phyloP scores from a whole-genome alignment of 2,797 vertebrate species.

The Fundulus diaphanus region DNA sequence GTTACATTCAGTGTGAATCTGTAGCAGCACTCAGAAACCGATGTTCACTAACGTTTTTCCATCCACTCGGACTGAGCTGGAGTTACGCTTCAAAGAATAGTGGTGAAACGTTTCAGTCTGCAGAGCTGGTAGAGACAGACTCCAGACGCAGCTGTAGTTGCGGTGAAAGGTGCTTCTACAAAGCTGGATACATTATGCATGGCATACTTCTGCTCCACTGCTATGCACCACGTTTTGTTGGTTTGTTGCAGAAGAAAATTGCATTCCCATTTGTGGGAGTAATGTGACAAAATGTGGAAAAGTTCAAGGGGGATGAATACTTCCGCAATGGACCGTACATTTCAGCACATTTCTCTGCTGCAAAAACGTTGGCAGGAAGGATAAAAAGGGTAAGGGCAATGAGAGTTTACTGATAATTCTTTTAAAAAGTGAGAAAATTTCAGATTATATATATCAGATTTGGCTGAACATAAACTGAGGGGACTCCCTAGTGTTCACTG shows the following conservation, averaged over 20 bases:
- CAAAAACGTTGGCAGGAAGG: slow-evolving; percentile 1
- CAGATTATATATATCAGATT: slow-evolving; percentile 22
- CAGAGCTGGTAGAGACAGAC: no score
- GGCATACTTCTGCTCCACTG: no score
- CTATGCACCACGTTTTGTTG: not conserved
- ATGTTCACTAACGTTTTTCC: not conserved
- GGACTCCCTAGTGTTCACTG: slow-evolving; percentile 43
- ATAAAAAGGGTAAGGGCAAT: slow-evolving; percentile 23
- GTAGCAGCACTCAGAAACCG: not conserved
- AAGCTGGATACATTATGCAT: not conserved
- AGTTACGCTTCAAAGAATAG: no score
- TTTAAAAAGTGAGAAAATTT: slow-evolving; percentile 28
- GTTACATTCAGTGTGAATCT: not conserved
- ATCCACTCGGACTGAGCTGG: no score
- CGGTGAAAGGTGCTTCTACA: no score
- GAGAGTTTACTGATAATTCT: slow-evolving; percentile 34
- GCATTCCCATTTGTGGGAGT: not conserved
- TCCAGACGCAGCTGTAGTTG: no score
- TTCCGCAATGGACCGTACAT: not conserved
- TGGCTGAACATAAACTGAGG: slow-evolving; percentile 24
- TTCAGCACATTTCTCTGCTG: slow-evolving; percentile 8
- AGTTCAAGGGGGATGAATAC: not conserved
- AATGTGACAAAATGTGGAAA: not conserved
- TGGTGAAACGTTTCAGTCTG: no score
- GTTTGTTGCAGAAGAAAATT: no score